Evolutionary conservation across 2,888 invertebrate species (phyloP).

Genomic region (Anthrax anthrax): DNA sequence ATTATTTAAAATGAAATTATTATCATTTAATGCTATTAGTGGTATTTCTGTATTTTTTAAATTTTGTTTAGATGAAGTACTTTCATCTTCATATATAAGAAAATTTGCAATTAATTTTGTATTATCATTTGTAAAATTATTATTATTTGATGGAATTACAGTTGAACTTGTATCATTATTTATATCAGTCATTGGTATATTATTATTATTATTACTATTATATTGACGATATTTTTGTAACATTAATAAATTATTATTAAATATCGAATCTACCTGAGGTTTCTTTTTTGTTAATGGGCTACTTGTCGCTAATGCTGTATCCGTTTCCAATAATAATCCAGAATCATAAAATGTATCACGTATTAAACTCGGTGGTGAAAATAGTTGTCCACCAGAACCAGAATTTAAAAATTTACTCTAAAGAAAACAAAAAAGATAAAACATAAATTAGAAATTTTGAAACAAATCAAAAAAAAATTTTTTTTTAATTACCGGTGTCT

Average conservation of each 20-base stretch:
- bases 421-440: slow-evolving; percentile 20
- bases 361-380: slow-evolving; percentile 78
- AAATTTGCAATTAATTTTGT: background rate
- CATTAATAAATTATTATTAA: background rate
- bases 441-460: too few species aligned
- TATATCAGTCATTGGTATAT: background rate
- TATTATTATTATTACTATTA: background rate
- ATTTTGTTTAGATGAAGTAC: background rate
- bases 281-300: slow-evolving; percentile 22
- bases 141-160: background rate
- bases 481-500: slow-evolving; percentile 64
- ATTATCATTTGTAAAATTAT: background rate
- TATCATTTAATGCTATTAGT: background rate
- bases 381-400: slow-evolving; percentile 57
- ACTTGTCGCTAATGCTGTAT: slow-evolving; percentile 1
- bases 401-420: slow-evolving; percentile 76
- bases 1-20: background rate
- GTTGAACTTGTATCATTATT: background rate
- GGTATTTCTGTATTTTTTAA: background rate
- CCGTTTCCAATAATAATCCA: slow-evolving; percentile 22
- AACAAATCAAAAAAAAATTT: background rate
- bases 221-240: background rate
- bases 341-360: slow-evolving; percentile 53
- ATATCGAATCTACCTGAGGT: slow-evolving; percentile 16
- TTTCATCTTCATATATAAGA: background rate